Conservation (phyloP, 1,140 invertebrate species). For the Ylistrum balloti region DNA sequence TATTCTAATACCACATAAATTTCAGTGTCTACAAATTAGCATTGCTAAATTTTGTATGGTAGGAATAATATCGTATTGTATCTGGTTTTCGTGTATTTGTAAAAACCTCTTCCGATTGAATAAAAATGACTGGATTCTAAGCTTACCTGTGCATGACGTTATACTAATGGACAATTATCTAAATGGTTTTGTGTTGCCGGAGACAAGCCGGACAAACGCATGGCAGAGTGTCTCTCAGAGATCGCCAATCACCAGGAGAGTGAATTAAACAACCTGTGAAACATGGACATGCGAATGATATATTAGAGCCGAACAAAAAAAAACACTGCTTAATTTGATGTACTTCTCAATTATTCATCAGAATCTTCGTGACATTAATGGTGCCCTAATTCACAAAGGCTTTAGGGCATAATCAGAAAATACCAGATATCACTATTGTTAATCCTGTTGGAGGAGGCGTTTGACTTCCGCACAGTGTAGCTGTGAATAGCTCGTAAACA, state of each 20-base stretch:
- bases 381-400: not conserved
- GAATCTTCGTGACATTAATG: not conserved
- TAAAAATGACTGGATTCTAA: not conserved
- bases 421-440: not conserved
- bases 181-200: not conserved
- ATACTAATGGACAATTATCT: not conserved
- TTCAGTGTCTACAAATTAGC: not conserved
- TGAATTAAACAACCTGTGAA: not conserved
- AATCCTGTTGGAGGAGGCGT: too few relatives aligned
- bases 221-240: not conserved
- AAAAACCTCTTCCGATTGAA: not conserved
- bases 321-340: not conserved
- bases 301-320: not conserved
- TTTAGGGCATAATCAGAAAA: not conserved
- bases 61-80: not conserved
- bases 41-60: not conserved
- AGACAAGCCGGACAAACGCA: not conserved
- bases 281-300: not conserved
- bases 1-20: not conserved
- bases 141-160: not conserved
- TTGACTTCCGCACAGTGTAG: too few relatives aligned
- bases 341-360: not conserved
- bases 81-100: not conserved
- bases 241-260: not conserved
- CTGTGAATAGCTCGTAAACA: too few relatives aligned